These are phyloP conservation scores for Salmo trutta DNA, from an alignment of 2,797 vertebrate species.

Conservation along the genomic window DNA sequence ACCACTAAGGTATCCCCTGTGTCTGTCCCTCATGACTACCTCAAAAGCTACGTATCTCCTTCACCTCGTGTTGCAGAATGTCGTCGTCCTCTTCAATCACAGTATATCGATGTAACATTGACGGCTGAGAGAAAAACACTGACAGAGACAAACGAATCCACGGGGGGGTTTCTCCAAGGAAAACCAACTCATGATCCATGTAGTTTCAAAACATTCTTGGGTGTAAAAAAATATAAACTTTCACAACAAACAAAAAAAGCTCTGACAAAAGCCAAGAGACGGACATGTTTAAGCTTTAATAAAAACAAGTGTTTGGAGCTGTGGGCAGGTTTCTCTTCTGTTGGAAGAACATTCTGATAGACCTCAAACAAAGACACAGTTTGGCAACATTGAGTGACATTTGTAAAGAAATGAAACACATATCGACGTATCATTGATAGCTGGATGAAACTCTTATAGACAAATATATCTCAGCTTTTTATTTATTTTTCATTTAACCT, in stretches of 20 bases:
- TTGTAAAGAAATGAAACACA: background rate
- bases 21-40: background rate
- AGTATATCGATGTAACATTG: background rate
- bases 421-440: background rate
- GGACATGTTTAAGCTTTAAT: no score
- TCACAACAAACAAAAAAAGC: no score
- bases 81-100: background rate
- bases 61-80: background rate
- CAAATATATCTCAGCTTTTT: background rate
- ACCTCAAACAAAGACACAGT: background rate
- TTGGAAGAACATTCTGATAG: no score
- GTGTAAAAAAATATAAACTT: no score
- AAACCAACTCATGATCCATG: background rate
- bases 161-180: background rate
- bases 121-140: background rate
- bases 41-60: background rate
- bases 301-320: no score
- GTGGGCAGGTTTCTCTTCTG: no score
- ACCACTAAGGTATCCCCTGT: no score
- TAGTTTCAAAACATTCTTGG: no score
- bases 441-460: background rate
- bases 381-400: background rate
- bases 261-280: no score
- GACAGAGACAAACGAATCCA: background rate
- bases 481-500: no score